These are phyloP conservation scores for Tauraco hartlaubi DNA, from an alignment of 2,797 vertebrate genomes.

Conservation along the genomic window DNA sequence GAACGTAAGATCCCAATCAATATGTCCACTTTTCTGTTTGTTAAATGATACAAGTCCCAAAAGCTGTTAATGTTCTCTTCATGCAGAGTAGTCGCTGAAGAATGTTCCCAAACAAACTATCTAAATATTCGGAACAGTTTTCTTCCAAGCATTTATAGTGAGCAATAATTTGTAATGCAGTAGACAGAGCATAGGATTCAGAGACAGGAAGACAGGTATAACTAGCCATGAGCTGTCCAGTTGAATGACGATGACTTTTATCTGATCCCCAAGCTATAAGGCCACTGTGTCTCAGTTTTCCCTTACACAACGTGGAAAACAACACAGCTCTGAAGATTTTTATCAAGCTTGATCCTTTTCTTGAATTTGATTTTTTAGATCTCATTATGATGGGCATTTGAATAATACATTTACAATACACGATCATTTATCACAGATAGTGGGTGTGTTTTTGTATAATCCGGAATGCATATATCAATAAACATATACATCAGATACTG, in stretches of 20 bases:
- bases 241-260: background rate
- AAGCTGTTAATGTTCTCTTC: background rate
- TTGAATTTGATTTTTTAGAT: background rate
- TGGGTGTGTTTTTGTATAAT: background rate
- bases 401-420: background rate
- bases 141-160: background rate
- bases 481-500: background rate
- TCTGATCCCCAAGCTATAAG: background rate
- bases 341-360: background rate
- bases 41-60: background rate
- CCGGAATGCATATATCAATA: background rate
- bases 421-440: background rate
- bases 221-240: background rate
- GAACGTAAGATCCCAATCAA: slow-evolving; percentile 89
- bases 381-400: background rate
- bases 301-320: background rate
- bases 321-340: background rate
- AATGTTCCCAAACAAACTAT: background rate
- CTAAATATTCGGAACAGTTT: background rate
- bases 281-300: background rate
- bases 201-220: background rate
- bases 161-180: background rate
- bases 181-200: background rate
- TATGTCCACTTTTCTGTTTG: background rate
- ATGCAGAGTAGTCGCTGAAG: background rate